Base-by-base conservation (phyloP, 2,888 invertebrate genomes). In the Acronicta aceris region DNA sequence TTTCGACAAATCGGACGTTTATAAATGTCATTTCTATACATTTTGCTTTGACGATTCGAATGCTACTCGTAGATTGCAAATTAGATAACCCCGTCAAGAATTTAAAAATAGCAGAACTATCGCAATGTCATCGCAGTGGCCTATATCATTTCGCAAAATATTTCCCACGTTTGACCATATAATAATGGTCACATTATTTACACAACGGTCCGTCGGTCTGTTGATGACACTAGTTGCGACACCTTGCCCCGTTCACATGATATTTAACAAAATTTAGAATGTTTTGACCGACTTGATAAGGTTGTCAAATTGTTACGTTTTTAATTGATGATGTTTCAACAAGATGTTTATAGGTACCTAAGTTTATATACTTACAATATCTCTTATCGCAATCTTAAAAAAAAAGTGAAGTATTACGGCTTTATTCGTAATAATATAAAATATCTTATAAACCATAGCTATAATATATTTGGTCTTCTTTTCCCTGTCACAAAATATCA, bases 211-310 rank as follows among this genome's bases (percentile, higher is more conserved):
- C 55, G 58, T 61, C 49, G 5, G 59, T 47, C 46, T 15, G n/a
- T 38, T 76, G 71, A 74, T 66, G 71, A 71, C 56, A 74, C 54
- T 45, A 1, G n/a, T 75, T 74, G 17, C 64, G 52, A 59, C 60
- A 76, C 17, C 33, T 40, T 48, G 45, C 48, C 48, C 33, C 43
- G 46, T 67, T 73, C 65, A 53, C 67, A 62, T 63, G 56, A 58
- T 41, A 41, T 25, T 43, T 45, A 0, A 59, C 59, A 54, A 59
- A 55, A 40, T 38, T 45, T 45, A n/a, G 33, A 60, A 49, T 73
- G 59, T 59, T 65, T 16, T 21, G 45, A 7, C 17, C 10, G 36
- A 30, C 62, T 10, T 50, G 12, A 41, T 50, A 40, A 30, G 10
- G 42, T n/a, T 38, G 6, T n/a, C 6, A 38, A 38, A 38, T 38